These are phyloP conservation scores for Bemisia tabaci DNA, from an alignment of 1,140 invertebrate genomes.

Conservation along the genomic window DNA sequence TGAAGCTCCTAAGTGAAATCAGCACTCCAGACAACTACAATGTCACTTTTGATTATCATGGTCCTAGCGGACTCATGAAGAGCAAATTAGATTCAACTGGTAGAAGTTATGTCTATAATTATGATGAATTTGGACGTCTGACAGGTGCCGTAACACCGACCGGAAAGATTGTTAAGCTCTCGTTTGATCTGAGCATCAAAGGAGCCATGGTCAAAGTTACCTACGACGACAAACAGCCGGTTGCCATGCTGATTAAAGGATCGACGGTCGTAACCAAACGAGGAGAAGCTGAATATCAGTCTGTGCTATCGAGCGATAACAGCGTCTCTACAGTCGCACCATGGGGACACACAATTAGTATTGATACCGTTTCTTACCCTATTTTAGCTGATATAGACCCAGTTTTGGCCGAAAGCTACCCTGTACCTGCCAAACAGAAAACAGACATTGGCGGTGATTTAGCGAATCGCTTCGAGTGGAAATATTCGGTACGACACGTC, in stretches of 20 bases:
- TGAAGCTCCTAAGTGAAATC: slow-evolving; percentile 77
- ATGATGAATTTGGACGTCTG: slow-evolving; percentile 85
- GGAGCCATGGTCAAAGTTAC: slow-evolving; percentile 74
- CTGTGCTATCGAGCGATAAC: slow-evolving; percentile 64
- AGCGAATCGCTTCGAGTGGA: slow-evolving; percentile 88
- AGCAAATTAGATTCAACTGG: slow-evolving; percentile 81
- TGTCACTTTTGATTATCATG: slow-evolving; percentile 84
- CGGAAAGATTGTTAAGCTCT: slow-evolving; percentile 69
- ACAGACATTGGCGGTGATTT: slow-evolving; percentile 78
- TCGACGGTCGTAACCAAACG: slow-evolving; percentile 65
- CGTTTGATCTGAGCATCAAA: slow-evolving; percentile 75
- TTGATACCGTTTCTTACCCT: slow-evolving; percentile 72
- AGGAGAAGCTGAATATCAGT: slow-evolving; percentile 65
- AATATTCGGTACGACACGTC: slow-evolving; percentile 65
- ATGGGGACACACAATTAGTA: slow-evolving; percentile 69
- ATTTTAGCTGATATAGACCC: slow-evolving; percentile 70
- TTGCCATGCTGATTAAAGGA: slow-evolving; percentile 75
- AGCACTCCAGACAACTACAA: slow-evolving; percentile 84
- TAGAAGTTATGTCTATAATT: slow-evolving; percentile 84
- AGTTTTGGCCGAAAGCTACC: slow-evolving; percentile 72
- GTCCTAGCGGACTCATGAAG: slow-evolving; percentile 71
- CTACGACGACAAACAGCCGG: slow-evolving; percentile 64
- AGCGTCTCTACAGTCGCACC: slow-evolving; percentile 62
- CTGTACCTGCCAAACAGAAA: slow-evolving; percentile 75
- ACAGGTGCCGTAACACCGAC: slow-evolving; percentile 83